Evolutionary conservation across 2,113 vertebrate genomes (phyloP), one percentile per base, ranked within the genome.

Genomic region (Apteryx mantelli): DNA sequence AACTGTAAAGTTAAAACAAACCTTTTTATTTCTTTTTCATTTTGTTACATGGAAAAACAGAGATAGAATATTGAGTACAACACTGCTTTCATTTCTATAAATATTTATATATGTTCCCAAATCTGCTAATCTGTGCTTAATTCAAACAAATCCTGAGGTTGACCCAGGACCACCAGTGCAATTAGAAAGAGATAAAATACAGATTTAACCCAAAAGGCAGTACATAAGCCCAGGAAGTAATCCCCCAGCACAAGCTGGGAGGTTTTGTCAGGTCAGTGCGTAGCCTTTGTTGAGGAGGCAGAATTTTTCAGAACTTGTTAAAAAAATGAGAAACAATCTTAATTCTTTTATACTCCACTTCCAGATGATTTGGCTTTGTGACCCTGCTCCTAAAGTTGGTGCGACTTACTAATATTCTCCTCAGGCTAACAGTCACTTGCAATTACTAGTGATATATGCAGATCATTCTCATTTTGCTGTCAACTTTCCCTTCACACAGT

Each of bases 151-250:
- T 53, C 42, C 87, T 44, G 44, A 91, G 58, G 40, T 58, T 86
- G 85, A 95, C 58, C 88, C 85, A 95, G 85, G 91, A 79, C 61
- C 81, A 89, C 9, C 32, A 65, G 19, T 1, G 4, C 53, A 94
- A 97, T 86, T 85, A 89, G 82, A 89, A 87, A 87, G 61, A 88
- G 88, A 96, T 96, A 96, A 97, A 94, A 77, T 32, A n/a, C 53
- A 89, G 66, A 77, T 63, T 58, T 80, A 77, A 69, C 40, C 30
- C 42, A 20, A 32, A 80, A 93, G 40, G 64, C 2, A 3, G 63
- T 65, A 82, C 60, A 80, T 93, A 91, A 82, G 10, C 21, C 84
- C 52, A 64, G 34, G 68, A 4, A 84, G 84, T 80, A 86, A 76
- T 36, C 16, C 82, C 68, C 71, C 73, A 76, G 28, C 46, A 82